A percentile compares a stretch with the other conserved stretches of the same genome.
Conservation (phyloP, 2,113 vertebrate genomes). For the Chauna torquata region DNA sequence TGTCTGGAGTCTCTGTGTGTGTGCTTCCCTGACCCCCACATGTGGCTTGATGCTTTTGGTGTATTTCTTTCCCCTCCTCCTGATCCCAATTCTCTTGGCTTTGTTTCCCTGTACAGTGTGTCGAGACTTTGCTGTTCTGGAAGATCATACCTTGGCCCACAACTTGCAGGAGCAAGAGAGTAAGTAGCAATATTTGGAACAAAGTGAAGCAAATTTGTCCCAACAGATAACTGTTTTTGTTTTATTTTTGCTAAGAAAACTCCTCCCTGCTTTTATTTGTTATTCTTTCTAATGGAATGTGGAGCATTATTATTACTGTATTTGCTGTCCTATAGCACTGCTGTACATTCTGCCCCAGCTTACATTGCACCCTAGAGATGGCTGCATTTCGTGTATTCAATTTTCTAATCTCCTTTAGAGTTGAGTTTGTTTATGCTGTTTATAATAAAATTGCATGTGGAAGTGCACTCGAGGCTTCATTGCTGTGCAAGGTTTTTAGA, state of each 20-base stretch:
- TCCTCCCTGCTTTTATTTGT: not conserved
- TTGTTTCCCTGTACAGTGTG: constrained; percentile 80
- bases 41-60: not conserved
- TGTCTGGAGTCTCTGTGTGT: not conserved
- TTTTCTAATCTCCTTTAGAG: not conserved
- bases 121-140: constrained; percentile 92
- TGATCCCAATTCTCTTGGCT: not conserved
- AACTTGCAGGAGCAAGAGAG: constrained; percentile 98
- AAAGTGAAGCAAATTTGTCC: not conserved
- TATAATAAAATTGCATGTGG: not conserved
- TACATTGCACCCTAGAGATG: not conserved
- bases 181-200: constrained; percentile 75
- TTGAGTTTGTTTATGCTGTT: not conserved
- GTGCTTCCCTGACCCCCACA: fast-evolving
- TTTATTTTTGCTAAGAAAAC: constrained; percentile 2
- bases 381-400: not conserved
- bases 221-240: not conserved
- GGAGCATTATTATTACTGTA: not conserved
- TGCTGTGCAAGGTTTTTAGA: not conserved
- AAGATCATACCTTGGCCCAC: constrained; percentile 95
- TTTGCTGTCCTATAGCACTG: not conserved
- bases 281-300: not conserved
- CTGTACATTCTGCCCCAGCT: not conserved
- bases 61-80: not conserved
- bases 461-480: not conserved